These are phyloP conservation scores for Thamnophis sirtalis DNA, from an alignment of 2,113 vertebrate species.

Conservation along the genomic window DNA sequence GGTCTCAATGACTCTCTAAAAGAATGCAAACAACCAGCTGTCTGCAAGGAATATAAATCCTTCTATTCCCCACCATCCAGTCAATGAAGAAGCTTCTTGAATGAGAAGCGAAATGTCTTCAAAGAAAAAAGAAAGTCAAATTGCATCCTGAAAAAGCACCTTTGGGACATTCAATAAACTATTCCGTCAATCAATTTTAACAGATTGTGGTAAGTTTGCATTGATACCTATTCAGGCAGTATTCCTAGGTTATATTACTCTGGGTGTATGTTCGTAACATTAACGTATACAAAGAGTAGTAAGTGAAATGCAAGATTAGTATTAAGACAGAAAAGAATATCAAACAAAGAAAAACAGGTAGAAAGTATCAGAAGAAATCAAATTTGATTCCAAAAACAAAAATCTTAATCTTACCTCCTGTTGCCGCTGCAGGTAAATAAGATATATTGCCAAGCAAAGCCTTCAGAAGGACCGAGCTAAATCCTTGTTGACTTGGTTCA, in stretches of 20 bases:
- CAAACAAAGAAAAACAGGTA: too few relatives aligned
- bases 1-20: too few relatives aligned
- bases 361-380: neutral
- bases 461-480: constrained; percentile 87
- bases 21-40: too few relatives aligned
- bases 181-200: neutral
- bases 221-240: neutral
- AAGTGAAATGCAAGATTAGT: neutral
- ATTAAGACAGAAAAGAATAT: neutral
- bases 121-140: too few relatives aligned
- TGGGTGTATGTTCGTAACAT: neutral
- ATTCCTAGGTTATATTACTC: neutral
- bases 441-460: constrained; percentile 94
- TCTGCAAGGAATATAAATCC: too few relatives aligned
- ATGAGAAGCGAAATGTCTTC: too few relatives aligned
- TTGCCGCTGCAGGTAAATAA: constrained; percentile 92
- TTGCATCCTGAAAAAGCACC: too few relatives aligned
- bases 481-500: constrained; percentile 88
- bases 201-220: neutral
- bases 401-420: constrained; percentile 80
- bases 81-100: too few relatives aligned
- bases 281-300: neutral
- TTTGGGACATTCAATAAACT: neutral
- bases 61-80: too few relatives aligned
- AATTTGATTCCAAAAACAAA: neutral